Base-by-base conservation (phyloP, 2,797 vertebrate genomes). In the Crocidura indochinensis region DNA sequence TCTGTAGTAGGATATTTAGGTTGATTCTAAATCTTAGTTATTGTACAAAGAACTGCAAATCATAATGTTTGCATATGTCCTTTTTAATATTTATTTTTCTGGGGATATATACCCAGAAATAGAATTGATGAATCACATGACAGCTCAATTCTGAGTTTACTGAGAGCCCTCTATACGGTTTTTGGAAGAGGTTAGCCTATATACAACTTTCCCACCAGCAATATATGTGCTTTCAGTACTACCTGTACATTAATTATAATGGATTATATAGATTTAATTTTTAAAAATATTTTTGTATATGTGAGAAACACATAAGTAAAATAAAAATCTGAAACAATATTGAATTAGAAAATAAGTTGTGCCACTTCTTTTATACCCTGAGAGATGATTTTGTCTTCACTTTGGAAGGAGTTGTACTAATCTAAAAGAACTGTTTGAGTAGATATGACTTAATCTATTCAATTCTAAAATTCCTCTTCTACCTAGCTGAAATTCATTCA, bases 391-490 rank as follows among this genome's bases (percentile, higher is more conserved):
- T 87, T 82, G 7, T 3, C 46, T 73, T 83, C 12, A 5, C n/a
- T 83, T 85, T 86, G 17, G 62, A 74, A 3, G 62, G 1, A 4
- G 31, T 4, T 56, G 8, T 65, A 4, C 56, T 49, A 47, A 49
- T 69, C 17, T 90, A 31, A 84, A 38, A 73, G 17, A 4, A 4
- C 46, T 80, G 0, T 84, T 73, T 14, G 1, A 6, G 47, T 72
- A 1, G 7, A 46, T 27, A 10, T 46, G 17, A 1, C 27, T 29
- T 46, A 38, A 27, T 15, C n/a, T 20, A n/a, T 51, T 4, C 72
- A 10, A 29, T 46, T 84, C 62, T 20, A 75, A 12, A 87, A 81
- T 84, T 83, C 74, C 44, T 91, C 15, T 87, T 65, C 49, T 56
- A 17, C 53, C 14, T 73, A 31, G 24, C 29, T 51, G 62, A 72